These are phyloP conservation scores for Psittacula derbiana DNA, from an alignment of 2,797 vertebrate genomes.

Conservation along the genomic window DNA sequence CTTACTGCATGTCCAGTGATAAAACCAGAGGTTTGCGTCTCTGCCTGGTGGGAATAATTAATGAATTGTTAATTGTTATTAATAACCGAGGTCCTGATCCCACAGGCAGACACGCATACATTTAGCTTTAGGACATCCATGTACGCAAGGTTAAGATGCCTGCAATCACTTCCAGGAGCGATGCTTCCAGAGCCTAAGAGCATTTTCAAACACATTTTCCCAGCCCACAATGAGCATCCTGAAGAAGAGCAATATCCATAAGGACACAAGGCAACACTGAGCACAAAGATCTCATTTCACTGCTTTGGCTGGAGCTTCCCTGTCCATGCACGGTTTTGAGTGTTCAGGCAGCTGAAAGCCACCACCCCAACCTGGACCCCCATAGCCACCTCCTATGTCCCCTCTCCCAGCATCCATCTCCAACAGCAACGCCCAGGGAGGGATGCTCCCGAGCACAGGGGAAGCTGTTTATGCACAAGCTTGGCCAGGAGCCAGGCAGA, in stretches of 20 bases:
- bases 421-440: neutral
- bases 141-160: neutral
- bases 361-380: neutral
- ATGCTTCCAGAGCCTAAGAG: neutral
- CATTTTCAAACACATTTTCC: neutral
- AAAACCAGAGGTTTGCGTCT: constrained; percentile 32
- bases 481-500: constrained; percentile 3
- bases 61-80: constrained; percentile 56
- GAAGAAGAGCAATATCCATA: neutral
- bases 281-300: neutral
- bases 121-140: neutral
- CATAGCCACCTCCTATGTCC: accelerated
- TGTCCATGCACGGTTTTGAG: neutral
- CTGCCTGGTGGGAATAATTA: constrained; percentile 53
- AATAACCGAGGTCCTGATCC: constrained; percentile 29
- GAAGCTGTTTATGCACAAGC: neutral
- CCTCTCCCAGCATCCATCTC: neutral
- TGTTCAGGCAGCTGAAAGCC: neutral
- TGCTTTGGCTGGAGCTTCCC: neutral
- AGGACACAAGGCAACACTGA: neutral
- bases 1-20: neutral
- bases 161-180: neutral
- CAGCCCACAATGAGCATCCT: neutral
- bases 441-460: neutral
- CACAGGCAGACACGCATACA: neutral